Conservation (phyloP, 2,797 vertebrate genomes). For the Telmatherina bonti region DNA sequence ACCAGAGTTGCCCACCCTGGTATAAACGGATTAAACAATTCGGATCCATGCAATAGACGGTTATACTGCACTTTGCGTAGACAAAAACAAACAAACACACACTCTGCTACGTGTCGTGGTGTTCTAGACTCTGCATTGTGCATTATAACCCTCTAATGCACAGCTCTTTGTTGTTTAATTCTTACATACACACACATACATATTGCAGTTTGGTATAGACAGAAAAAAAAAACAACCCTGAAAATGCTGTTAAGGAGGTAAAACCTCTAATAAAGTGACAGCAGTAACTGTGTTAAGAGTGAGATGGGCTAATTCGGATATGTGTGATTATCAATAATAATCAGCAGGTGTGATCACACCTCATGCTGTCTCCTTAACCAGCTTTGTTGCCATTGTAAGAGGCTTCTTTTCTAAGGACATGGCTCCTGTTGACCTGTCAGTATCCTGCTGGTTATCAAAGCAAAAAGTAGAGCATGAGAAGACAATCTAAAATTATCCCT, state of each 20-base stretch:
- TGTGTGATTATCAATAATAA: conserved; percentile 8
- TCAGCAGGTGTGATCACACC: conserved; percentile 34
- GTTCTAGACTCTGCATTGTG: too few species aligned
- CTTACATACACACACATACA: too few species aligned
- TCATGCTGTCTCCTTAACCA: conserved; percentile 12
- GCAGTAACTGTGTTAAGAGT: neutral
- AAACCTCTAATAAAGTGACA: conserved; percentile 4
- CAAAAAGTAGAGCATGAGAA: conserved; percentile 15
- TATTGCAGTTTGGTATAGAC: neutral
- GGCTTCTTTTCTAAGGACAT: conserved; percentile 38
- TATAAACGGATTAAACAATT: too few species aligned
- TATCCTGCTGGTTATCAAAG: conserved; percentile 46
- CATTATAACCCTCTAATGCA: too few species aligned
- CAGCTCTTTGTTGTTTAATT: too few species aligned
- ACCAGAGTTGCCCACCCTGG: too few species aligned
- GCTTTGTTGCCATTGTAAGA: conserved; percentile 43
- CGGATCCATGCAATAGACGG: too few species aligned
- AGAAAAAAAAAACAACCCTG: neutral
- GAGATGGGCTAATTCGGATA: conserved; percentile 18
- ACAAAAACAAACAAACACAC: too few species aligned
- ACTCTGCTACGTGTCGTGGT: too few species aligned
- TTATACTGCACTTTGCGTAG: too few species aligned
- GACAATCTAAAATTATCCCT: conserved; percentile 3
- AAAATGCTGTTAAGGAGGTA: neutral
- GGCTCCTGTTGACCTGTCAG: conserved; percentile 67